These are phyloP conservation scores for Podotricha telesiphe DNA, from an alignment of 2,888 invertebrate species.

Conservation along the genomic window DNA sequence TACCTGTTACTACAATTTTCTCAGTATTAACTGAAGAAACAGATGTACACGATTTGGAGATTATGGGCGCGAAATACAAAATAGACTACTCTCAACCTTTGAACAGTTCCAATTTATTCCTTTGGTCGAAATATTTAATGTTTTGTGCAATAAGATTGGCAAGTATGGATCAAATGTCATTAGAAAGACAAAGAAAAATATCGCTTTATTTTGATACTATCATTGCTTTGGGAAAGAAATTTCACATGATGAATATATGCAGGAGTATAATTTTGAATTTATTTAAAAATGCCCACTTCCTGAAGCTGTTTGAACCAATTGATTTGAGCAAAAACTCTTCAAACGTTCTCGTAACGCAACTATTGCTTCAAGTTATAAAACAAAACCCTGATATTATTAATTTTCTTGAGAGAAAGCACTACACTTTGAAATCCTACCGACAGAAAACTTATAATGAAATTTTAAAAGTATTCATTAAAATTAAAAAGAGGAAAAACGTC, in stretches of 20 bases:
- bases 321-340: slow-evolving; percentile 59
- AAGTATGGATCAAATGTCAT: slow-evolving; percentile 58
- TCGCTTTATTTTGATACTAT: slow-evolving; percentile 62
- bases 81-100: slow-evolving; percentile 52
- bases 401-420: slow-evolving; percentile 62
- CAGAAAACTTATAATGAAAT: slow-evolving; percentile 81
- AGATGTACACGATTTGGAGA: slow-evolving; percentile 54
- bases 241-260: slow-evolving; percentile 61
- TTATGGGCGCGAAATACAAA: slow-evolving; percentile 57
- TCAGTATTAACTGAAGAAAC: slow-evolving; percentile 54
- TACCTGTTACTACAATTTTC: slow-evolving; percentile 63
- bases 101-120: slow-evolving; percentile 67
- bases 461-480: slow-evolving; percentile 73
- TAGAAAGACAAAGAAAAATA: slow-evolving; percentile 59
- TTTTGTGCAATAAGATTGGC: slow-evolving; percentile 68
- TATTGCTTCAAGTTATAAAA: slow-evolving; percentile 62
- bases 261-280: slow-evolving; percentile 62
- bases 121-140: slow-evolving; percentile 74
- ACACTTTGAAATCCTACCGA: slow-evolving; percentile 76
- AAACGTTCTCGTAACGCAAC: slow-evolving; percentile 62
- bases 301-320: slow-evolving; percentile 69
- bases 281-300: slow-evolving; percentile 69
- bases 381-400: slow-evolving; percentile 60
- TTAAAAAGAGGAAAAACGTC: slow-evolving; percentile 65
- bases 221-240: slow-evolving; percentile 60